These are phyloP conservation scores for Coturnix japonica DNA, from an alignment of 2,113 vertebrate genomes.

Conservation along the genomic window DNA sequence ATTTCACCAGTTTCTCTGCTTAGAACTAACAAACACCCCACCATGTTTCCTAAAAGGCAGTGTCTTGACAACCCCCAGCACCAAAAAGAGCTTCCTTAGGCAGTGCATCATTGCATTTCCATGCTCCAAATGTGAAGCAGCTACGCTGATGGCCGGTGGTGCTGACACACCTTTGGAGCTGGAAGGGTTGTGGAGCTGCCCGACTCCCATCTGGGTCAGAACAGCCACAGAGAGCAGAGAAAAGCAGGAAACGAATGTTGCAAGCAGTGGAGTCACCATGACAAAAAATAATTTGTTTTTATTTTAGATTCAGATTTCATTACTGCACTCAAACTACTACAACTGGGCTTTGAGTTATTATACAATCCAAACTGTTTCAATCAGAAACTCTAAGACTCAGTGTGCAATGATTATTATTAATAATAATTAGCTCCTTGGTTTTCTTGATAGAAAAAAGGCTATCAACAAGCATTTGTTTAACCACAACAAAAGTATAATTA, in stretches of 20 bases:
- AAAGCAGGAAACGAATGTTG: constrained; percentile 77
- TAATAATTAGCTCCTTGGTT: constrained; percentile 84
- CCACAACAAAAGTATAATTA: constrained; percentile 90
- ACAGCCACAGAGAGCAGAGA: constrained; percentile 33
- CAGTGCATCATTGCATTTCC: neutral
- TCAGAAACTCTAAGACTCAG: constrained; percentile 85
- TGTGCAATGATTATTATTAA: constrained; percentile 85
- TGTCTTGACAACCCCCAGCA: constrained; percentile 41
- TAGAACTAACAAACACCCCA: constrained; percentile 23
- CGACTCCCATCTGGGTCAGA: neutral
- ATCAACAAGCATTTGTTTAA: constrained; percentile 90
- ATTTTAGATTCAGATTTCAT: constrained; percentile 87
- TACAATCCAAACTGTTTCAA: constrained; percentile 86
- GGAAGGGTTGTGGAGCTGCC: constrained; percentile 48
- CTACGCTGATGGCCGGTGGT: neutral
- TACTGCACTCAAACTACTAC: constrained; percentile 85
- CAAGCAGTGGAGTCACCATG: constrained; percentile 83
- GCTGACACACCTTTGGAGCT: neutral
- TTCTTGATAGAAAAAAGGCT: constrained; percentile 87
- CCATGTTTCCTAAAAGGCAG: constrained; percentile 26
- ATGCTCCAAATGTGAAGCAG: neutral
- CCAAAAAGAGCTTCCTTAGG: neutral
- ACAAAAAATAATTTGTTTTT: constrained; percentile 88
- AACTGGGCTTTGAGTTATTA: constrained; percentile 83
- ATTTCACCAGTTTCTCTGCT: neutral